Percentiles rank a stretch among this genome's conserved stretches.
Evolutionary conservation across 1,140 invertebrate species (phyloP).

Genomic region (Caenorhabditis tropicalis): DNA sequence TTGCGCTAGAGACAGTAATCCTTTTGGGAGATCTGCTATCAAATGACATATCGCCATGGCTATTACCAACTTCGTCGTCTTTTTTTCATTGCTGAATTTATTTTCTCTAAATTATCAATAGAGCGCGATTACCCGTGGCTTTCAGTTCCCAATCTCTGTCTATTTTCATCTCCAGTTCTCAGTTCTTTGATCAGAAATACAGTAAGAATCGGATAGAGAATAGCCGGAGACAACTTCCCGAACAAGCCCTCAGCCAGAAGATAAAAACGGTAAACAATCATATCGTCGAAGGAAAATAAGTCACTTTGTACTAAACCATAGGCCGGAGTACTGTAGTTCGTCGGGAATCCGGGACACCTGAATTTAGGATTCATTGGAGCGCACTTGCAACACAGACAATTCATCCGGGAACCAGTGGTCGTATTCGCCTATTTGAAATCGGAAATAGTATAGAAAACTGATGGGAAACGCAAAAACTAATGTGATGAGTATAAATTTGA

Average conservation of each 20-base stretch:
- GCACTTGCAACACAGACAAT: no score
- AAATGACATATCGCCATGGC: neutral
- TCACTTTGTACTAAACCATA: neutral
- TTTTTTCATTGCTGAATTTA: neutral
- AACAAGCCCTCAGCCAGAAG: neutral
- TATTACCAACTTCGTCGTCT: neutral
- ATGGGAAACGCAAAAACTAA: neutral
- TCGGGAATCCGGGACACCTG: neutral
- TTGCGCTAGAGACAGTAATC: neutral
- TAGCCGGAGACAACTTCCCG: neutral
- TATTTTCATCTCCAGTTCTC: neutral
- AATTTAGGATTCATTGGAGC: neutral
- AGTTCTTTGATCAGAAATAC: neutral
- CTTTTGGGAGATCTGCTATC: neutral
- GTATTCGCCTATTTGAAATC: neutral
- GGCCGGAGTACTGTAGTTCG: neutral
- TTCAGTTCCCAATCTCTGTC: neutral
- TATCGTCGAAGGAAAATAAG: neutral
- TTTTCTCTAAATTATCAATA: neutral
- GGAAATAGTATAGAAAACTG: neutral
- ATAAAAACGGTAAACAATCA: neutral
- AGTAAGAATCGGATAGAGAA: neutral
- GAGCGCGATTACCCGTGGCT: neutral
- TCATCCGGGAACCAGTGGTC: neutral
- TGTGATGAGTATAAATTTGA: neutral